Evolutionary conservation across 2,888 invertebrate genomes (phyloP).

Genomic region (Synanthedon myopaeformis): DNA sequence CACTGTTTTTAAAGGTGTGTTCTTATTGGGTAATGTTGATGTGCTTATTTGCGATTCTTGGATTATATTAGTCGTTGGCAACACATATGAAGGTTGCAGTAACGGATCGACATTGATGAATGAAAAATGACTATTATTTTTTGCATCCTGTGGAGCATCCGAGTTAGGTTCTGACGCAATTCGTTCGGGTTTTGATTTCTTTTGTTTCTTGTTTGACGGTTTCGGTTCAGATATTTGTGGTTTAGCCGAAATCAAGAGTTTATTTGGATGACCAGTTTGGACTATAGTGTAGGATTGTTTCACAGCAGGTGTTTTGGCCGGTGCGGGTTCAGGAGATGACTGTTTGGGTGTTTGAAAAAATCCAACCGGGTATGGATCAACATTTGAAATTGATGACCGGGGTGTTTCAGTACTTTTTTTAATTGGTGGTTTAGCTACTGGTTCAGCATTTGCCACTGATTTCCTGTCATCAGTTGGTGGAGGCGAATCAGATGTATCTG

Average conservation of each 20-base stretch:
- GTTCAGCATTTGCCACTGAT: not conserved
- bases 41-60: constrained; percentile 62
- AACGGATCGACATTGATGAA: constrained; percentile 61
- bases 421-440: not conserved
- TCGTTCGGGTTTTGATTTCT: constrained; percentile 21
- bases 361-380: constrained; percentile 56
- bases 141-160: constrained; percentile 36
- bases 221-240: constrained; percentile 25
- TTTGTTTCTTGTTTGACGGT: constrained; percentile 28
- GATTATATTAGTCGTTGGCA: constrained; percentile 53
- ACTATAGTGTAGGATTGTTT: constrained; percentile 58
- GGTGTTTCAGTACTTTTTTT: not conserved
- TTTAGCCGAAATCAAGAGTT: constrained; percentile 57
- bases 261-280: constrained; percentile 56
- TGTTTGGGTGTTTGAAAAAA: constrained; percentile 43
- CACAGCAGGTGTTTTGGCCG: constrained; percentile 46
- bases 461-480: not conserved
- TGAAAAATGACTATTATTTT: constrained; percentile 46
- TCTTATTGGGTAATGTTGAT: constrained; percentile 27
- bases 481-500: constrained; percentile 18
- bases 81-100: constrained; percentile 50
- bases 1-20: constrained; percentile 12
- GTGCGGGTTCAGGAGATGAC: constrained; percentile 10
- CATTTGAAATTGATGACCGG: not conserved
- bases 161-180: constrained; percentile 23